Percentiles rank a stretch among this genome's conserved stretches.
These are phyloP conservation scores for Elysia chlorotica DNA, from an alignment of 1,140 invertebrate species.

Conservation along the genomic window DNA sequence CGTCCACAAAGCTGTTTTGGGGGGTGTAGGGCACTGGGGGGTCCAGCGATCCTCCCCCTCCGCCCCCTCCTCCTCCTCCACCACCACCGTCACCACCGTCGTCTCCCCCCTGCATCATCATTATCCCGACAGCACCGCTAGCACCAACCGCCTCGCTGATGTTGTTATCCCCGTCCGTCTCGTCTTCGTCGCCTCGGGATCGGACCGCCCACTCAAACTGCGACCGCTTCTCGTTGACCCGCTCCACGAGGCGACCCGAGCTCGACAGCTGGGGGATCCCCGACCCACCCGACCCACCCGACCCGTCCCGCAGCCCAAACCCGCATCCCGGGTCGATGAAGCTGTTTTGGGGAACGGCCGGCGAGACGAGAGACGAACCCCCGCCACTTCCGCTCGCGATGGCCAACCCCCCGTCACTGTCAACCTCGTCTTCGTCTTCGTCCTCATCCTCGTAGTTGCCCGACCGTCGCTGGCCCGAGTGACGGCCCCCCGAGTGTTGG, in stretches of 20 bases:
- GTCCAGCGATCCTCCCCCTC: no score
- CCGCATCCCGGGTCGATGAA: slow-evolving; percentile 15
- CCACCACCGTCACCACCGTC: no score
- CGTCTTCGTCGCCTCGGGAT: neutral
- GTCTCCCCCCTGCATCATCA: neutral
- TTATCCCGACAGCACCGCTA: neutral
- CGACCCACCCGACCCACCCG: slow-evolving; percentile 1
- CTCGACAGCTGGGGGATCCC: slow-evolving; percentile 6
- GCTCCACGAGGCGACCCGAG: slow-evolving; percentile 31
- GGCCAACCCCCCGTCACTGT: neutral
- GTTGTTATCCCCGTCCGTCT: neutral
- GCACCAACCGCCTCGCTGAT: neutral
- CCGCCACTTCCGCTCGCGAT: neutral
- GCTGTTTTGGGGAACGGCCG: slow-evolving; percentile 53
- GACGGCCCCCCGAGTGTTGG: no score
- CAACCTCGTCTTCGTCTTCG: slow-evolving; percentile 2
- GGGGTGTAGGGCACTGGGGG: slow-evolving; percentile 32
- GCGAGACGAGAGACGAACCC: slow-evolving; percentile 21
- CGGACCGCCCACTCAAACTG: slow-evolving; percentile 31
- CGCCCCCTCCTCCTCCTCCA: no score
- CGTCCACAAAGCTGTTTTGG: slow-evolving; percentile 48
- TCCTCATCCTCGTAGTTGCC: neutral
- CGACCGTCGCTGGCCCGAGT: neutral
- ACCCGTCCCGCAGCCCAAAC: slow-evolving; percentile 5
- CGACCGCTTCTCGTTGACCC: slow-evolving; percentile 38